A percentile compares a stretch with the other conserved stretches of the same genome.
These are phyloP conservation scores for Semotilus atromaculatus DNA, from an alignment of 2,797 vertebrate species.

Conservation along the genomic window DNA sequence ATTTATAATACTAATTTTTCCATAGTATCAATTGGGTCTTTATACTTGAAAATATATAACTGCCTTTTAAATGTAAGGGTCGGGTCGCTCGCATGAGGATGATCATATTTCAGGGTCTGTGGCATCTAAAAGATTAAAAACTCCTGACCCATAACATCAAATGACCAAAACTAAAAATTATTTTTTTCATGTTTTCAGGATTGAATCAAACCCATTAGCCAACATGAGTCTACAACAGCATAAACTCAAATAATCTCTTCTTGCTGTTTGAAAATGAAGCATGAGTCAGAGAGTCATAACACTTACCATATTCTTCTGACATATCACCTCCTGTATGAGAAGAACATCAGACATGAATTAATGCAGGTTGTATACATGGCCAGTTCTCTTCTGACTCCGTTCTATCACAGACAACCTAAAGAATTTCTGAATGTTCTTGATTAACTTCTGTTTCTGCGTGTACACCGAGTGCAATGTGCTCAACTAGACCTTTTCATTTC, in stretches of 20 bases:
- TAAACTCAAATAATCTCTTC: slow-evolving; percentile 32
- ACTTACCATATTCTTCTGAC: slow-evolving; percentile 99
- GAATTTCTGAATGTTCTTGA: background rate
- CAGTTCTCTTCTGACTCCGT: background rate
- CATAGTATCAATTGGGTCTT: background rate
- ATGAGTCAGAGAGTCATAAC: slow-evolving; percentile 53
- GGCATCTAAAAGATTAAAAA: background rate
- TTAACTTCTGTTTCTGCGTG: background rate
- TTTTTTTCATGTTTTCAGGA: background rate
- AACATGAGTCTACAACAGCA: background rate
- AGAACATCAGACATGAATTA: slow-evolving; percentile 31
- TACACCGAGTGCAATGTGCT: background rate
- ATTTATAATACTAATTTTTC: background rate
- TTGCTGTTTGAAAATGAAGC: background rate
- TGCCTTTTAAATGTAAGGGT: background rate
- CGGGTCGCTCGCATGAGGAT: background rate
- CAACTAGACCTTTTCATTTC: background rate
- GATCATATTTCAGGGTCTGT: too few species aligned
- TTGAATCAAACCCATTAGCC: background rate
- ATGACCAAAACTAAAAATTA: background rate
- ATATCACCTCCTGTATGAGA: slow-evolving; percentile 92
- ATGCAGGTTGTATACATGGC: background rate
- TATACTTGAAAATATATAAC: background rate
- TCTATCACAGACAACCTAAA: background rate
- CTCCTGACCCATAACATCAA: background rate